A percentile compares a stretch with the other conserved stretches of the same genome.
Conservation (phyloP, 2,797 vertebrate genomes). For the Anguilla marmorata region DNA sequence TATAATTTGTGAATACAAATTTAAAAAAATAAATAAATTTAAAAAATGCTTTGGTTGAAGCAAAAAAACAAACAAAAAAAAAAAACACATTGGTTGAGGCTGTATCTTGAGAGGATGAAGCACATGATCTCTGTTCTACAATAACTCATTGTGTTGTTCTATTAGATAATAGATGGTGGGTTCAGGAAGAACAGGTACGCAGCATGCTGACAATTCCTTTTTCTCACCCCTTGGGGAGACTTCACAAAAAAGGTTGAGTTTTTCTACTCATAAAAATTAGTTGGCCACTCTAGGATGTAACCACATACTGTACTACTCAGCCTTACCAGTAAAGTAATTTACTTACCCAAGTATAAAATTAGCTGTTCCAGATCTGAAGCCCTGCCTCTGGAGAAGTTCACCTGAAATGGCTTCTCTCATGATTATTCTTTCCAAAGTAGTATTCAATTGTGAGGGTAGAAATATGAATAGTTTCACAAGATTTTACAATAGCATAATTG, state of each 20-base stretch:
- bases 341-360: slow-evolving; percentile 1
- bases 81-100: not conserved
- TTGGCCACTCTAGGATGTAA: not conserved
- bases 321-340: not conserved
- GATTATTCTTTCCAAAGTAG: not conserved
- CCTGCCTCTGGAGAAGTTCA: not conserved
- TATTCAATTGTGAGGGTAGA: not conserved
- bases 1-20: not conserved
- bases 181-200: not conserved
- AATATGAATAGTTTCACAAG: not conserved
- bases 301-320: not conserved
- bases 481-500: not conserved
- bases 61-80: no score
- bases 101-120: not conserved
- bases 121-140: not conserved
- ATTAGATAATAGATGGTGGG: not conserved
- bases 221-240: not conserved
- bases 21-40: no score
- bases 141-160: not conserved
- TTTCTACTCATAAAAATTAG: not conserved
- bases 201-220: not conserved
- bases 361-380: not conserved
- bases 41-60: no score
- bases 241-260: not conserved
- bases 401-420: not conserved